Evolutionary conservation across 2,888 invertebrate genomes (phyloP).

Genomic region (Steinernema hermaphroditum): DNA sequence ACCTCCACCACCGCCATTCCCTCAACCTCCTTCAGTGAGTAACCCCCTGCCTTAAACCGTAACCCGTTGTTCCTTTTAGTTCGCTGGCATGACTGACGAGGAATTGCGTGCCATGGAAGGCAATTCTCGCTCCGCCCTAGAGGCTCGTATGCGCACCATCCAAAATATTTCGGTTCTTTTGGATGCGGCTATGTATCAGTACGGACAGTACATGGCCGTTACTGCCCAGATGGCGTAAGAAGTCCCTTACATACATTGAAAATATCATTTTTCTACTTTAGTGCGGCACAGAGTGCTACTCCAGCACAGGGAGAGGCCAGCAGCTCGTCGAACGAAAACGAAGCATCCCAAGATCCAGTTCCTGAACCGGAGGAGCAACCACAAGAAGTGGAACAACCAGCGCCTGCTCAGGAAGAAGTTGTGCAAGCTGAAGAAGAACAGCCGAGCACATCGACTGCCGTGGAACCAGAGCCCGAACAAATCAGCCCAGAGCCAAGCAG

Average conservation of each 20-base stretch:
- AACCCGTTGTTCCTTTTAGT: slow-evolving; percentile 31
- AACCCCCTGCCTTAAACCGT: neutral
- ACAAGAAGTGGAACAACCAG: neutral
- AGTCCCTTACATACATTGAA: neutral
- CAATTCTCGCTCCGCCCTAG: slow-evolving; percentile 81
- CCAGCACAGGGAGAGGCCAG: neutral
- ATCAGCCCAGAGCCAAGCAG: no score
- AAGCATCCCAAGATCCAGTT: neutral
- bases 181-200: slow-evolving; percentile 89
- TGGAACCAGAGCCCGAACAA: neutral
- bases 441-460: neutral
- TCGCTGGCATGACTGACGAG: slow-evolving; percentile 77
- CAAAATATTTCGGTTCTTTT: slow-evolving; percentile 84
- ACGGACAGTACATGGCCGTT: slow-evolving; percentile 66
- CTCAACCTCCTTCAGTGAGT: slow-evolving; percentile 44
- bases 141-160: slow-evolving; percentile 83
- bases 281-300: neutral
- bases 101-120: slow-evolving; percentile 88
- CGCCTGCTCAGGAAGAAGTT: neutral
- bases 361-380: neutral
- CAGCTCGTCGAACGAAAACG: neutral
- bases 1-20: slow-evolving; percentile 43
- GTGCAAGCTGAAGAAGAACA: neutral
- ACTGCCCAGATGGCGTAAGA: neutral
- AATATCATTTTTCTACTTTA: neutral